These are phyloP conservation scores for Augiades crinisus DNA, from an alignment of 2,888 invertebrate species.

Conservation along the genomic window DNA sequence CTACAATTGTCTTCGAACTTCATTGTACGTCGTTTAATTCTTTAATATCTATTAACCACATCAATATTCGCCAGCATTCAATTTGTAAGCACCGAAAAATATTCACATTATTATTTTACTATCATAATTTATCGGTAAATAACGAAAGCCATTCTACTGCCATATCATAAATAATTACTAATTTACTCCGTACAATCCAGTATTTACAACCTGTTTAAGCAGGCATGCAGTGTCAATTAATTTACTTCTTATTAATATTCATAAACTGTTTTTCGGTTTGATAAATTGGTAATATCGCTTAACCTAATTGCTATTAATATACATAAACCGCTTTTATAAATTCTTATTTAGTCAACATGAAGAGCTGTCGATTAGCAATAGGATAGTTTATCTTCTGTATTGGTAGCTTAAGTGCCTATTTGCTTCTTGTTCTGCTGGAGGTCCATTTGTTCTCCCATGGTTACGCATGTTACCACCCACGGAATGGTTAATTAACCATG, in stretches of 20 bases:
- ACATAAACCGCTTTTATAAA: neutral
- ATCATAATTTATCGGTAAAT: neutral
- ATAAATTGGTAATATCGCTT: conserved; percentile 11
- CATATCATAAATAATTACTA: neutral
- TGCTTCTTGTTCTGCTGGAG: too few species aligned
- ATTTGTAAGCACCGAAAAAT: too few species aligned
- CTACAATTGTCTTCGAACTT: too few species aligned
- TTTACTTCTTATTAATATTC: conserved; percentile 17
- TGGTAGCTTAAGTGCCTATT: neutral
- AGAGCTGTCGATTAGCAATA: conserved; percentile 22
- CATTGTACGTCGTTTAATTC: too few species aligned
- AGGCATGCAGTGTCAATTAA: conserved; percentile 7
- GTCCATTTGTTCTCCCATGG: too few species aligned
- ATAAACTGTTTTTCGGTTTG: conserved; percentile 14
- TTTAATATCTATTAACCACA: too few species aligned
- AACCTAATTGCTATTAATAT: conserved; percentile 10
- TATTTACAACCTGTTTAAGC: conserved; percentile 14
- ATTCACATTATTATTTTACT: too few species aligned
- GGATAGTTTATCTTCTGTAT: neutral
- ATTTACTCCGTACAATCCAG: neutral
- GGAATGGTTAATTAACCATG: too few species aligned
- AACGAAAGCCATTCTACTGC: neutral
- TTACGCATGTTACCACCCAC: too few species aligned
- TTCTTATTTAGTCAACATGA: conserved; percentile 27
- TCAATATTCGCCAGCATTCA: too few species aligned